These are phyloP conservation scores for Helicoverpa assulta DNA, from an alignment of 2,888 invertebrate genomes.

Conservation along the genomic window DNA sequence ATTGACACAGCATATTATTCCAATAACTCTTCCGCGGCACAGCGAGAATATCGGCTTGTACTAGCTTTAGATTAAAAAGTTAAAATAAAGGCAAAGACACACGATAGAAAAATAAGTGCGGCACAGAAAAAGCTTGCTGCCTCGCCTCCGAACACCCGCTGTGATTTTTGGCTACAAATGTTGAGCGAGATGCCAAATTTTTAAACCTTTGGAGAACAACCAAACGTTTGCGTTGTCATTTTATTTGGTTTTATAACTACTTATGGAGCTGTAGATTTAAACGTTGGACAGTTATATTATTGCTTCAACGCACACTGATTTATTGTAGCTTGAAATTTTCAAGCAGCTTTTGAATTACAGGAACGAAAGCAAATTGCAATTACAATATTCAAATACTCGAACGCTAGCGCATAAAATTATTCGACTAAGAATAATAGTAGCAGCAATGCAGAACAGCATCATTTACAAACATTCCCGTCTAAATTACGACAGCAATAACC, in stretches of 20 bases:
- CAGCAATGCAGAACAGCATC: slow-evolving; percentile 34
- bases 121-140: slow-evolving; percentile 38
- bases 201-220: slow-evolving; percentile 67
- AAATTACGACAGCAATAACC: slow-evolving; percentile 56
- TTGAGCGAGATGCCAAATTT: slow-evolving; percentile 75
- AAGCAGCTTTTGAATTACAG: slow-evolving; percentile 11
- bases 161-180: slow-evolving; percentile 72
- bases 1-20: slow-evolving; percentile 47
- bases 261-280: slow-evolving; percentile 25
- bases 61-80: slow-evolving; percentile 45
- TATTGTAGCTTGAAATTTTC: background rate
- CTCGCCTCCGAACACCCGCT: slow-evolving; percentile 42
- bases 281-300: slow-evolving; percentile 19
- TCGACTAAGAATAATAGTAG: slow-evolving; percentile 34
- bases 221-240: slow-evolving; percentile 60
- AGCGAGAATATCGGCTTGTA: slow-evolving; percentile 28
- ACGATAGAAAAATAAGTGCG: slow-evolving; percentile 46
- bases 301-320: slow-evolving; percentile 28
- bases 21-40: slow-evolving; percentile 40
- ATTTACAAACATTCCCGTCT: slow-evolving; percentile 39
- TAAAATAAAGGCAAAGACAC: slow-evolving; percentile 58
- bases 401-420: slow-evolving; percentile 21
- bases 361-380: slow-evolving; percentile 19
- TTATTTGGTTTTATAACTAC: slow-evolving; percentile 47
- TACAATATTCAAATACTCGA: slow-evolving; percentile 24